phyloP scores from a whole-genome alignment of 2,888 invertebrate genomes.

The Caenorhabditis zanzibari region DNA sequence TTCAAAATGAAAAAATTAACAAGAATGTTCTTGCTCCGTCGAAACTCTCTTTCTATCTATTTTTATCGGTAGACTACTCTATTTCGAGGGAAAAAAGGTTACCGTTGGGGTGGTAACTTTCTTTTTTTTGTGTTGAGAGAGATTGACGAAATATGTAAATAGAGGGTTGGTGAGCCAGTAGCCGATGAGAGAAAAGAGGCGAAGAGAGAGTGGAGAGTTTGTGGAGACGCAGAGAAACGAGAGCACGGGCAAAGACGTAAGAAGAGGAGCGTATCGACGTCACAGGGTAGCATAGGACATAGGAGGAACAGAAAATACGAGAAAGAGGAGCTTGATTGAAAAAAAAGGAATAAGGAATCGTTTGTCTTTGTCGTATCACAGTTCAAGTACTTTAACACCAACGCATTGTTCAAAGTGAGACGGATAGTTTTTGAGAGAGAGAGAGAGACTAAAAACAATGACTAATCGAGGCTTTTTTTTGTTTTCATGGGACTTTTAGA shows the following conservation, averaged over 20 bases:
- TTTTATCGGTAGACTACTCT: constrained; percentile 2
- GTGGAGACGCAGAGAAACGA: constrained; percentile 43
- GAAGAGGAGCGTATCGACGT: constrained; percentile 55
- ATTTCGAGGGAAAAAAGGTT: constrained; percentile 10
- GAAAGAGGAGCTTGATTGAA: constrained; percentile 37
- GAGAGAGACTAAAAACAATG: constrained; percentile 8
- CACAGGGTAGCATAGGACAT: constrained; percentile 33
- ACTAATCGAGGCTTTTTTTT: constrained; percentile 6
- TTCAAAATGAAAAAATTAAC: background rate
- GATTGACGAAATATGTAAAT: constrained; percentile 61
- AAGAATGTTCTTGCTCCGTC: too few relatives aligned
- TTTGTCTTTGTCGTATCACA: constrained; percentile 34
- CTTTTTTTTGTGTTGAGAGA: background rate
- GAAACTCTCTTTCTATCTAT: constrained; percentile 16
- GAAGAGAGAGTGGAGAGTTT: constrained; percentile 6
- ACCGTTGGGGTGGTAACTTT: constrained; percentile 13
- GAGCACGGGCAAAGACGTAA: constrained; percentile 50
- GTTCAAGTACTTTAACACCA: constrained; percentile 50
- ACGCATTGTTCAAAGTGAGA: constrained; percentile 40
- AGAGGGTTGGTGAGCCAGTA: constrained; percentile 33
- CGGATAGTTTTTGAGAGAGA: background rate
- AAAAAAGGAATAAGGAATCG: background rate
- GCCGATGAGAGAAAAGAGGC: background rate
- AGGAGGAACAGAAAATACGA: constrained; percentile 1
- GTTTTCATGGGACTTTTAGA: background rate